These are phyloP conservation scores for Rhinoptilus africanus DNA, from an alignment of 2,113 vertebrate genomes.

Conservation along the genomic window DNA sequence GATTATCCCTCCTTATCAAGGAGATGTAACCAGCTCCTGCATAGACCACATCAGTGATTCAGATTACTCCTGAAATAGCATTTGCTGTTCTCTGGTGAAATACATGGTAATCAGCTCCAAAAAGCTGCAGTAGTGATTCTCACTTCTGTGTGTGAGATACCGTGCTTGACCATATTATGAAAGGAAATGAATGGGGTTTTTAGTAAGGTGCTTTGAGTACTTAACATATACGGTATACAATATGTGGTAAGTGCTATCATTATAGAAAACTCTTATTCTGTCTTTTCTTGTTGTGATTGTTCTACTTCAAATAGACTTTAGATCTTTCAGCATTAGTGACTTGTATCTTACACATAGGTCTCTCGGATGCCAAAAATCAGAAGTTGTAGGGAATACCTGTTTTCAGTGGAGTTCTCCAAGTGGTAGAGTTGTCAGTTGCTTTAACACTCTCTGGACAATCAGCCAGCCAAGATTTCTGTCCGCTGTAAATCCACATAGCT, in stretches of 20 bases:
- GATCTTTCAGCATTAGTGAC: background rate
- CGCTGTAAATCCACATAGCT: background rate
- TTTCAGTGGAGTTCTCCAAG: background rate
- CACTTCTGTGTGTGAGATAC: background rate
- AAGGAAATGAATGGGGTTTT: background rate
- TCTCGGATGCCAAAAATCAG: background rate
- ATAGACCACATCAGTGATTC: background rate
- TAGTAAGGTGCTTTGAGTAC: background rate
- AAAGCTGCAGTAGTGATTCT: background rate
- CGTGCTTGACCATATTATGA: background rate
- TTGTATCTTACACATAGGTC: background rate
- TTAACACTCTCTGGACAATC: background rate
- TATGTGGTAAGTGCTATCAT: background rate
- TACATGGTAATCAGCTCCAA: background rate
- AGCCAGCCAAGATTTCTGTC: background rate
- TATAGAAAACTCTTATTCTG: background rate
- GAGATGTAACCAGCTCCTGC: background rate
- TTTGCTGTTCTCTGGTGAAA: background rate
- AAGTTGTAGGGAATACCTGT: background rate
- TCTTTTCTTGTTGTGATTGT: background rate
- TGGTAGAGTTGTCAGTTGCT: background rate
- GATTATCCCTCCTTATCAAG: background rate
- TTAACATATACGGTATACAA: background rate
- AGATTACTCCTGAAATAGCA: background rate
- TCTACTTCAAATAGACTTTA: background rate